Evolutionary conservation across 2,888 invertebrate species (phyloP).

Genomic region (Acrobasis consociella): DNA sequence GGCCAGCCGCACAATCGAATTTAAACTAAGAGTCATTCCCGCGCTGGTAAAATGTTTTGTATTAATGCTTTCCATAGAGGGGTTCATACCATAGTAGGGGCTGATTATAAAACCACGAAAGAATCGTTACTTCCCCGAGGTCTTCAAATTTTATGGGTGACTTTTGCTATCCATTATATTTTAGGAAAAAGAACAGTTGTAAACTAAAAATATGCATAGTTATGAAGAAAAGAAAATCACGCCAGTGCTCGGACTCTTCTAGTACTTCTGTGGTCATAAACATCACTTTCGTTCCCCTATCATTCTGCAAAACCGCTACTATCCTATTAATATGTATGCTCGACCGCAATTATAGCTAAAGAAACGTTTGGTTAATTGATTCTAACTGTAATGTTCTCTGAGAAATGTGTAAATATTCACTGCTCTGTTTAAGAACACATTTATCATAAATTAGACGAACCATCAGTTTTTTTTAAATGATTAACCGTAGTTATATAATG

Average conservation of each 20-base stretch:
- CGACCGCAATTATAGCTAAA: slow-evolving; percentile 29
- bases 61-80: no score
- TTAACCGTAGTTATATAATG: background rate
- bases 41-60: background rate
- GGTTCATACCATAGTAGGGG: no score
- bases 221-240: no score
- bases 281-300: slow-evolving; percentile 30
- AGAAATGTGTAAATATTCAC: slow-evolving; percentile 13
- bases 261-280: slow-evolving; percentile 6
- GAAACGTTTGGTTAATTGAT: slow-evolving; percentile 30
- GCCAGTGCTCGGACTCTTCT: background rate
- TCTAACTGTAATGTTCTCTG: slow-evolving; percentile 27
- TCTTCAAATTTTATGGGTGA: no score
- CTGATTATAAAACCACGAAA: no score
- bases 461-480: background rate
- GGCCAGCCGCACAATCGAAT: slow-evolving; percentile 53
- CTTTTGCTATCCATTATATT: no score
- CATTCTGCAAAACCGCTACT: slow-evolving; percentile 21
- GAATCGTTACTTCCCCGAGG: no score
- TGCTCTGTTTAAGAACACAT: slow-evolving; percentile 14
- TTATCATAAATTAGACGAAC: slow-evolving; percentile 8
- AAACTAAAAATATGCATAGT: no score
- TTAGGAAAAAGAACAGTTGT: no score
- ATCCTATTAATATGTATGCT: slow-evolving; percentile 27
- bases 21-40: slow-evolving; percentile 26